Evolutionary conservation across 2,888 invertebrate species (phyloP).

Genomic region (Cantharis flavilabris): DNA sequence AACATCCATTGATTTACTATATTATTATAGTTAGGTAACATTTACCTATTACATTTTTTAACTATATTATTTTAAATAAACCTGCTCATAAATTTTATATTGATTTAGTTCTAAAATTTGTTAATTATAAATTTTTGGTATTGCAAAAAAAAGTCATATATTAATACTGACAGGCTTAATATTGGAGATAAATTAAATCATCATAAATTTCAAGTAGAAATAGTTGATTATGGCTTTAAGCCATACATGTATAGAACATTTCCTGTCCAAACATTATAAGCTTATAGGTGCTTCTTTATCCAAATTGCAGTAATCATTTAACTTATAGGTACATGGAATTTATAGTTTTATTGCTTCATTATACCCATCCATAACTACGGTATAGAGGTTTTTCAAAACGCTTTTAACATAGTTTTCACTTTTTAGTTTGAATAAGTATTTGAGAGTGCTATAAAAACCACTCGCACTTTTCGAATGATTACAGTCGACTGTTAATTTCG

Average conservation of each 20-base stretch:
- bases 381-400: neutral
- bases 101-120: neutral
- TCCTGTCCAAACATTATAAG: neutral
- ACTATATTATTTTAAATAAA: neutral
- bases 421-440: neutral
- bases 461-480: no score
- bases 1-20: conserved; percentile 20
- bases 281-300: neutral
- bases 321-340: neutral
- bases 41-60: neutral
- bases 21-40: neutral
- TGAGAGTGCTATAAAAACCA: neutral
- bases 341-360: neutral
- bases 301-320: neutral
- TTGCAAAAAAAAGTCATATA: neutral
- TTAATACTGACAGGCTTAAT: neutral
- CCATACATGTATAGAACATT: neutral
- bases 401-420: neutral
- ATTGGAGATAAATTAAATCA: neutral
- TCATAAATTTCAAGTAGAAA: neutral
- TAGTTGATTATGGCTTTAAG: neutral
- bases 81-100: neutral
- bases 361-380: neutral
- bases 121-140: neutral
- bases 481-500: neutral